These are phyloP conservation scores for Subacronicta megacephala DNA, from an alignment of 2,888 invertebrate genomes.

Conservation along the genomic window DNA sequence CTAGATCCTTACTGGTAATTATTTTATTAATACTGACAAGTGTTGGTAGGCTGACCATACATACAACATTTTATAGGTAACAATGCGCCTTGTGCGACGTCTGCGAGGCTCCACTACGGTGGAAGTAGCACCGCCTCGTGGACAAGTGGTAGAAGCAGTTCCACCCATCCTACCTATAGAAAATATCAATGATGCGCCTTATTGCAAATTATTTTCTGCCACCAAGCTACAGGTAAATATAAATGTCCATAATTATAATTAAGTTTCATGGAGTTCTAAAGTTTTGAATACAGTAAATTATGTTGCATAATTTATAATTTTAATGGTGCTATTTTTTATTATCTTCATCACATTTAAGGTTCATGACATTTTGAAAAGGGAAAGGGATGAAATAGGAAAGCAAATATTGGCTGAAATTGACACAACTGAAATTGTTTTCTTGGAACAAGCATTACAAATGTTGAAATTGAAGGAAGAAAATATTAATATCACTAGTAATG, in stretches of 20 bases:
- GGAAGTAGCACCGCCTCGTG: conserved; percentile 90
- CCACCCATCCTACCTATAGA: conserved; percentile 74
- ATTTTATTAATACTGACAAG: too few relatives aligned
- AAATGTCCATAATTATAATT: conserved; percentile 7
- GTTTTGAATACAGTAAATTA: too few relatives aligned
- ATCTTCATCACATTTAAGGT: conserved; percentile 80
- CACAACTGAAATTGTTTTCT: conserved; percentile 95
- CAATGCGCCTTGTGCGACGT: conserved; percentile 96
- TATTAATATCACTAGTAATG: conserved; percentile 60
- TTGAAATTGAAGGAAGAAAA: conserved; percentile 88
- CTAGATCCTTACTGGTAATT: too few relatives aligned
- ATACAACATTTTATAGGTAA: conserved; percentile 65
- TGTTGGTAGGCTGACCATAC: too few relatives aligned
- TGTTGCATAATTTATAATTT: too few relatives aligned
- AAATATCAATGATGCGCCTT: conserved; percentile 87
- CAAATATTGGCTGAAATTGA: conserved; percentile 92
- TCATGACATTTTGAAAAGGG: conserved; percentile 92
- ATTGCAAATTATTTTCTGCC: conserved; percentile 94
- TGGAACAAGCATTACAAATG: conserved; percentile 94
- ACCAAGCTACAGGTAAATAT: conserved; percentile 91
- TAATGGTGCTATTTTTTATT: background rate
- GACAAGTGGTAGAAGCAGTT: conserved; percentile 80
- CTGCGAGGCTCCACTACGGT: conserved; percentile 92
- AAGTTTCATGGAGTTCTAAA: too few relatives aligned
- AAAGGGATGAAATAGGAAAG: conserved; percentile 91